phyloP scores from a whole-genome alignment of 2,888 invertebrate species.

The Epiperipatus broadwayi region DNA sequence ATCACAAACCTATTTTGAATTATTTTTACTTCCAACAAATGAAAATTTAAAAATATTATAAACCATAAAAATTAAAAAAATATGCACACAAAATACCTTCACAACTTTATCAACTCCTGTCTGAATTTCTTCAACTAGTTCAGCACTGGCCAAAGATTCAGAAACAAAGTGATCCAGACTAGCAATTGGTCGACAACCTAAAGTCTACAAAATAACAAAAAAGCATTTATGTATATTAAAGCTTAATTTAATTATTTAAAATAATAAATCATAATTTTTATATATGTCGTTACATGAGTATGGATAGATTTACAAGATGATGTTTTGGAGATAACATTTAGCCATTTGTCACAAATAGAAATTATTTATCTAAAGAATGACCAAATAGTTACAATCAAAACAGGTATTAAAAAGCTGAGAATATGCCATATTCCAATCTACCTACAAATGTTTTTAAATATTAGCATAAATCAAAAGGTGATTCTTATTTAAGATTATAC shows the following conservation, averaged over 20 bases:
- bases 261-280: not conserved
- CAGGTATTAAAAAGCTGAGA: too few relatives aligned
- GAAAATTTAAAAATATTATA: conserved; percentile 1
- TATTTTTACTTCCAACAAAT: conserved; percentile 6
- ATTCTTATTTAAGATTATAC: too few relatives aligned
- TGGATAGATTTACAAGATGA: conserved; percentile 1
- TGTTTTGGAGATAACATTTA: too few relatives aligned
- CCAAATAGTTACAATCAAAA: too few relatives aligned
- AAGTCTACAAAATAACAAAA: conserved; percentile 35
- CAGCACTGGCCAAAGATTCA: conserved; percentile 75
- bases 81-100: conserved; percentile 40
- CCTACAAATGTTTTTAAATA: too few relatives aligned
- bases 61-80: conserved; percentile 8
- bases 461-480: too few relatives aligned
- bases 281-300: not conserved
- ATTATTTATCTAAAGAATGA: too few relatives aligned
- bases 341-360: too few relatives aligned
- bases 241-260: too few relatives aligned
- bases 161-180: conserved; percentile 92
- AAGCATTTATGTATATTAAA: not conserved
- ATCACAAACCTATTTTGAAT: not conserved
- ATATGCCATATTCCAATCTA: too few relatives aligned
- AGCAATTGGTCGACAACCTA: conserved; percentile 85
- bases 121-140: conserved; percentile 78
- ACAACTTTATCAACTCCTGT: conserved; percentile 75